Evolutionary conservation across 2,888 invertebrate genomes (phyloP), one percentile per base, ranked within the genome.

Genomic region (Leptopilina syphax): DNA sequence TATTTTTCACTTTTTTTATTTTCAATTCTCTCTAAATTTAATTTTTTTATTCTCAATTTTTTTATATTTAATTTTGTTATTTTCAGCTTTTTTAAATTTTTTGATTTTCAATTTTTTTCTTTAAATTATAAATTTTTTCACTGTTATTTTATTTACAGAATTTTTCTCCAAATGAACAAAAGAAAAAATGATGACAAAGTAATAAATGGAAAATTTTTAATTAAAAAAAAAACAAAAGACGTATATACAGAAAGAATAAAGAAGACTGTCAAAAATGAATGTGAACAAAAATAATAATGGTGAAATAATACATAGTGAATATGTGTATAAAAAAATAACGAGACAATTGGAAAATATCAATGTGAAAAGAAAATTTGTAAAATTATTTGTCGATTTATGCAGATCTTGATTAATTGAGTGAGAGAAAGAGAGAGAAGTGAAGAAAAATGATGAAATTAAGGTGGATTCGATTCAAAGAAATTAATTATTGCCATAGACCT

Each of bases 401-500:
- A 67, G 70, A 65, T 77, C 80, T 67, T 79, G 66, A 79, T 65
- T 76, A 24, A 63, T 18, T 24, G 41, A 18, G 8, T 24, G 47
- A 5, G 10, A 34, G 34, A 34, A 2, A 3, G 4, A 3, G 34
- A 34, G 27, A 27, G 27, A 27, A 27, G 27, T 27, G 27, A 44
- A 44, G 3, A 44, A 82, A 76, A 73, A 84, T 84, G 84, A 80
- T 80, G 70, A 79, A 67, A 10, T 80, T 54, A 10, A 83, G 81
- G 76, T 83, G 79, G 78, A 60, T 80, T 0, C 84, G 84, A 60
- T 80, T 88, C 50, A 82, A 82, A 77, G 90, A 91, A 76, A 88
- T 87, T 44, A 44, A 44, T 80, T 82, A 88, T 63, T 86, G 87
- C 78, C 87, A 87, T 24, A 87, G 87, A 34, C 88, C 88, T 10